Conservation (phyloP, 2,113 vertebrate species). For the Strigops habroptila region DNA sequence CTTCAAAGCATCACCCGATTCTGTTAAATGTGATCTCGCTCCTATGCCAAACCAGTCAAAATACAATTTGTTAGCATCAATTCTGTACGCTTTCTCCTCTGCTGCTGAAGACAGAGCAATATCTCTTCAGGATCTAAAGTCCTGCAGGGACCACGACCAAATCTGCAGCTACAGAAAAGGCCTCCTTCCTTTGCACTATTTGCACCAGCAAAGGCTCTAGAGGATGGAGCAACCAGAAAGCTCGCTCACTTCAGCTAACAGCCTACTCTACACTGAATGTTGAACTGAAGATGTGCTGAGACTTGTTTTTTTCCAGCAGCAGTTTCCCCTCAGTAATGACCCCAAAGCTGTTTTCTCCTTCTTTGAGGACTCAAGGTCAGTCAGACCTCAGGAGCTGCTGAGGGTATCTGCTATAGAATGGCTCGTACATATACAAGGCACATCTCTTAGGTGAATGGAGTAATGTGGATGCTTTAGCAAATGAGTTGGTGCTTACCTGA, state of each 20-base stretch:
- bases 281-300: background rate
- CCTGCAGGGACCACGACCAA: background rate
- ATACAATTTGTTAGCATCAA: background rate
- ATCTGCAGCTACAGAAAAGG: background rate
- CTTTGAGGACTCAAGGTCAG: background rate
- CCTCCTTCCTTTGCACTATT: background rate
- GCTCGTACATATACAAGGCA: background rate
- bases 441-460: rapidly evolving
- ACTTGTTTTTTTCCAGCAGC: background rate
- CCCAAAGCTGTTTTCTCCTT: background rate
- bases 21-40: background rate
- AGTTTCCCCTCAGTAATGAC: background rate
- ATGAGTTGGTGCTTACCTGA: background rate
- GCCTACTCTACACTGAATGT: background rate
- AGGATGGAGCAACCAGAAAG: background rate
- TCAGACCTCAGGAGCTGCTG: background rate
- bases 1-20: background rate
- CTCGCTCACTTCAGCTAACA: background rate
- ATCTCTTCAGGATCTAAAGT: background rate
- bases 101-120: background rate
- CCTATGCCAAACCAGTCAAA: background rate
- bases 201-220: background rate
- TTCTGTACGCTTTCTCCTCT: background rate
- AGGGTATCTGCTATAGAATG: background rate
- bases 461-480: background rate